Conservation (phyloP, 2,797 vertebrate species). For the Intellagama lesueurii region DNA sequence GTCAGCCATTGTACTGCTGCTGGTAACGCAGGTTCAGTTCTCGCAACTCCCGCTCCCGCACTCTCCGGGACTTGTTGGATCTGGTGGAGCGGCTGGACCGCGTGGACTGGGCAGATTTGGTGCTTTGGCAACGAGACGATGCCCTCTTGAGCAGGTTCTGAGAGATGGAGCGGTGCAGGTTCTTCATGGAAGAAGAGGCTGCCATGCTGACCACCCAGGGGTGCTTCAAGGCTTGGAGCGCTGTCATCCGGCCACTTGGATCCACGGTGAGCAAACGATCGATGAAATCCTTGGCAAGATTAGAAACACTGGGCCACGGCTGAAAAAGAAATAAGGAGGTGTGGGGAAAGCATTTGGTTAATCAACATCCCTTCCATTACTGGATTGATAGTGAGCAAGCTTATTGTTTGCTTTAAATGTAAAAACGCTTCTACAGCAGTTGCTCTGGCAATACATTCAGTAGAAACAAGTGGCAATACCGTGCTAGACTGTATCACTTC, state of each 20-base stretch:
- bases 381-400: background rate
- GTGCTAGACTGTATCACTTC: too few relatives aligned
- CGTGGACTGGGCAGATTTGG: conserved; percentile 95
- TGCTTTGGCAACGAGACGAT: conserved; percentile 98
- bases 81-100: conserved; percentile 96
- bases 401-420: background rate
- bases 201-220: conserved; percentile 99
- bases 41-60: conserved; percentile 92
- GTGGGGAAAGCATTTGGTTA: background rate
- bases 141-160: conserved; percentile 98
- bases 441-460: background rate
- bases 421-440: background rate
- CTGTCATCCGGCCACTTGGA: conserved; percentile 90
- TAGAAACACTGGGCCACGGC: conserved; percentile 99
- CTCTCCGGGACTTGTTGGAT: conserved; percentile 93
- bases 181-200: conserved; percentile 98
- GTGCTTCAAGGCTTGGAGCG: conserved; percentile 94
- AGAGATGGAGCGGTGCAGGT: conserved; percentile 97
- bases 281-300: conserved; percentile 98
- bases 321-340: conserved; percentile 64
- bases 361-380: background rate
- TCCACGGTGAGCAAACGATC: conserved; percentile 96
- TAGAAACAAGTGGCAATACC: background rate
- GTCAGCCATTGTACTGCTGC: conserved; percentile 94
- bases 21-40: conserved; percentile 97